These are phyloP conservation scores for Xerus rutilus DNA, from an alignment of 2,797 vertebrate genomes.

Conservation along the genomic window DNA sequence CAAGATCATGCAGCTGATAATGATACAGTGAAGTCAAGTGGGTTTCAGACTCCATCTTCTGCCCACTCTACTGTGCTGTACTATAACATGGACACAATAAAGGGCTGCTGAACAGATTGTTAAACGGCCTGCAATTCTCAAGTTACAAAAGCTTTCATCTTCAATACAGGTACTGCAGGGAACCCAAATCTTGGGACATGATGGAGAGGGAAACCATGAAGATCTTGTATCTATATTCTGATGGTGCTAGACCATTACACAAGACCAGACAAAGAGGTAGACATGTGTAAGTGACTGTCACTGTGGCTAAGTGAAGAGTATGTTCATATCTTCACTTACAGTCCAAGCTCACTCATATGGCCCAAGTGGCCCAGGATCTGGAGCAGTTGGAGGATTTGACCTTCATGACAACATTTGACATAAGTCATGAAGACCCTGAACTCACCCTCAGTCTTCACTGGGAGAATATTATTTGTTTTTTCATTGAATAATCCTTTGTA, in stretches of 20 bases:
- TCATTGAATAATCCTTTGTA: slow-evolving; percentile 16
- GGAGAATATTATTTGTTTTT: slow-evolving; percentile 28
- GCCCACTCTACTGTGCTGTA: not conserved
- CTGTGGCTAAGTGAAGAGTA: not conserved
- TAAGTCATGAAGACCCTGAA: not conserved
- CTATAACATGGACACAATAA: not conserved
- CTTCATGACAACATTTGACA: not conserved
- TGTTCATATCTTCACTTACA: not conserved
- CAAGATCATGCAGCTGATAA: not conserved
- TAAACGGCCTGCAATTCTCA: not conserved
- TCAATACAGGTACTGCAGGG: not conserved
- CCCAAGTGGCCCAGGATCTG: not conserved
- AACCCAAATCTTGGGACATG: not conserved
- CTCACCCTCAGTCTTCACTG: not conserved
- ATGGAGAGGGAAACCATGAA: not conserved
- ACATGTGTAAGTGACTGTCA: not conserved
- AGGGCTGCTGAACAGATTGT: not conserved
- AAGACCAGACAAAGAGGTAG: not conserved
- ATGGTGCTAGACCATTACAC: not conserved
- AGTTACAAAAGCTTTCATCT: not conserved
- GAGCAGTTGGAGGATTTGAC: not conserved
- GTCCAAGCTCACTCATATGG: not conserved
- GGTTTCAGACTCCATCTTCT: not conserved
- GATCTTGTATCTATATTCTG: not conserved
- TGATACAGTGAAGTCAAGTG: not conserved